phyloP scores from a whole-genome alignment of 2,113 vertebrate genomes.

The Lota lota region DNA sequence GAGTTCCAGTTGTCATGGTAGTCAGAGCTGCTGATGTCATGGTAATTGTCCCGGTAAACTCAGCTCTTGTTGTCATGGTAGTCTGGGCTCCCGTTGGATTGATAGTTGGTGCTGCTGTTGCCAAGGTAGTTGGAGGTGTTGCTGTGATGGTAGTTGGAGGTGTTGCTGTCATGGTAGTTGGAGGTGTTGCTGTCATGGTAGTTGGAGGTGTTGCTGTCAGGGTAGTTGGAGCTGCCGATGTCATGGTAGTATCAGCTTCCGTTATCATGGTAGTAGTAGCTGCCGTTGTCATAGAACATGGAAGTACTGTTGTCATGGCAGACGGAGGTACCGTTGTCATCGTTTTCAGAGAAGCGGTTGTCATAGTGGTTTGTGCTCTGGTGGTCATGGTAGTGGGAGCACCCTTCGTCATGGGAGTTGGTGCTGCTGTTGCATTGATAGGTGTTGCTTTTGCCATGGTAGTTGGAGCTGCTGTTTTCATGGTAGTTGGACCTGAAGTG shows the following conservation, averaged over 20 bases:
- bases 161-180: too few relatives aligned
- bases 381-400: neutral
- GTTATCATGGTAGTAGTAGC: neutral
- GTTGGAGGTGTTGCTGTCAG: neutral
- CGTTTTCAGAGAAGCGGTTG: too few relatives aligned
- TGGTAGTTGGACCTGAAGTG: neutral
- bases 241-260: neutral
- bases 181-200: neutral
- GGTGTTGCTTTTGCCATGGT: neutral
- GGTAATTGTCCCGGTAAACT: too few relatives aligned
- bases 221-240: too few relatives aligned
- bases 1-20: too few relatives aligned
- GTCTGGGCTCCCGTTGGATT: too few relatives aligned
- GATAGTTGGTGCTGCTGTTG: neutral
- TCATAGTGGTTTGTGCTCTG: neutral
- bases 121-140: neutral
- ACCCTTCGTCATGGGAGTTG: neutral
- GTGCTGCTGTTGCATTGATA: too few relatives aligned
- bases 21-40: neutral
- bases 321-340: neutral
- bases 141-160: neutral
- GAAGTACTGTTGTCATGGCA: neutral
- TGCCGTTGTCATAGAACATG: too few relatives aligned
- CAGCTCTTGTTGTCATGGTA: neutral
- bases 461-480: neutral